Conservation (phyloP, 2,113 vertebrate genomes). For the Rhinoderma darwinii region DNA sequence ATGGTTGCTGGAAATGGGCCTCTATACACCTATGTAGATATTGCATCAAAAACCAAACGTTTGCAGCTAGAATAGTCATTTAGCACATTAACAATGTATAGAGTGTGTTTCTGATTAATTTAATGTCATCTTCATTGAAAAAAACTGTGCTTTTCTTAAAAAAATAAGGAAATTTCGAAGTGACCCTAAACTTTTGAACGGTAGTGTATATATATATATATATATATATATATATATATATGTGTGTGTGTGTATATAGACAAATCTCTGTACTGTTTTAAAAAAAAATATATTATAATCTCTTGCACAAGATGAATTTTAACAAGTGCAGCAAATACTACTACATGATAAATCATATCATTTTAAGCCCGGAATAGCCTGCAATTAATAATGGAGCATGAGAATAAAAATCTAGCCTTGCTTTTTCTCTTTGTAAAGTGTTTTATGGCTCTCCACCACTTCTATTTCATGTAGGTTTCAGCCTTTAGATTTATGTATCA, state of each 20-base stretch:
- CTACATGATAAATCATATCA: constrained; percentile 34
- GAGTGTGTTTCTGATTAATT: too few species aligned
- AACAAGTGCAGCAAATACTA: constrained; percentile 25
- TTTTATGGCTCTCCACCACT: constrained; percentile 68
- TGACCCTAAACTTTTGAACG: too few species aligned
- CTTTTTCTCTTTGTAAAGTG: constrained; percentile 71
- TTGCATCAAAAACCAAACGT: too few species aligned
- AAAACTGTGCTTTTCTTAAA: too few species aligned
- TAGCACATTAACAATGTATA: too few species aligned
- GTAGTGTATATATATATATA: neutral
- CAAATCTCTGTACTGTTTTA: too few species aligned
- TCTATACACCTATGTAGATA: too few species aligned
- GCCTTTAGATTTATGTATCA: constrained; percentile 78
- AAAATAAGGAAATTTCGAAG: too few species aligned
- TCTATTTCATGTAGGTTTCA: constrained; percentile 78
- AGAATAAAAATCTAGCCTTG: constrained; percentile 62
- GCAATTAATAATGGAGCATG: constrained; percentile 37
- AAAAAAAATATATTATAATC: neutral
- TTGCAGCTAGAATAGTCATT: too few species aligned
- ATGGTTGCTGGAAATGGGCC: too few species aligned
- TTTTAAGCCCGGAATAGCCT: constrained; percentile 31
- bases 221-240: neutral
- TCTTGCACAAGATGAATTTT: neutral
- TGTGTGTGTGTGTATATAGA: too few species aligned
- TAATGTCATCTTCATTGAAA: too few species aligned